These are phyloP conservation scores for Pomatostomus ruficeps DNA, from an alignment of 2,113 vertebrate species.

Conservation along the genomic window DNA sequence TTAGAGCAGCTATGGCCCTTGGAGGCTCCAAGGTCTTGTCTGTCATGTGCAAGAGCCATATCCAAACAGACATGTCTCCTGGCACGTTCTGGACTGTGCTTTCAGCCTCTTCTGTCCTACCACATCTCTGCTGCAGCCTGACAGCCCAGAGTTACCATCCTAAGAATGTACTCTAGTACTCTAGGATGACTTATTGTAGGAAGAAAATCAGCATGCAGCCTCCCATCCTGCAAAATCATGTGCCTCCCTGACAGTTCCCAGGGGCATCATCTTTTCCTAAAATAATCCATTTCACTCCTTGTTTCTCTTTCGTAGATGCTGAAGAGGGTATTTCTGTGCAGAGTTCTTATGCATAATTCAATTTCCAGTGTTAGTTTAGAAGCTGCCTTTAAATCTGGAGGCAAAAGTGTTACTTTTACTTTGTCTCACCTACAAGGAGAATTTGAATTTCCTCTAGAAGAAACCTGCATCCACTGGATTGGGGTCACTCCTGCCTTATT, in stretches of 20 bases:
- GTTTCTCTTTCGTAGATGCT: not conserved
- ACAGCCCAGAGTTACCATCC: not conserved
- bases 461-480: not conserved
- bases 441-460: not conserved
- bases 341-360: not conserved
- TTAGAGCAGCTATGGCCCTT: not conserved
- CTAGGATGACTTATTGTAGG: not conserved
- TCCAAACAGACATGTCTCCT: not conserved
- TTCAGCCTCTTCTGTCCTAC: not conserved
- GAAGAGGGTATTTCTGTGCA: not conserved
- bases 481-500: not conserved
- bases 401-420: not conserved
- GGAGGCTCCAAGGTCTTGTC: not conserved
- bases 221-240: not conserved
- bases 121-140: not conserved
- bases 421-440: not conserved
- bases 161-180: not conserved
- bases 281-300: not conserved
- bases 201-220: not conserved
- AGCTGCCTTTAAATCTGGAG: not conserved
- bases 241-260: not conserved
- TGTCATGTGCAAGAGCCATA: not conserved
- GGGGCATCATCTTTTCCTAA: not conserved
- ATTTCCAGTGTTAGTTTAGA: not conserved
- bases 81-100: accelerated